phyloP scores from a whole-genome alignment of 2,888 invertebrate genomes.

The Cylindroiulus punctatus region DNA sequence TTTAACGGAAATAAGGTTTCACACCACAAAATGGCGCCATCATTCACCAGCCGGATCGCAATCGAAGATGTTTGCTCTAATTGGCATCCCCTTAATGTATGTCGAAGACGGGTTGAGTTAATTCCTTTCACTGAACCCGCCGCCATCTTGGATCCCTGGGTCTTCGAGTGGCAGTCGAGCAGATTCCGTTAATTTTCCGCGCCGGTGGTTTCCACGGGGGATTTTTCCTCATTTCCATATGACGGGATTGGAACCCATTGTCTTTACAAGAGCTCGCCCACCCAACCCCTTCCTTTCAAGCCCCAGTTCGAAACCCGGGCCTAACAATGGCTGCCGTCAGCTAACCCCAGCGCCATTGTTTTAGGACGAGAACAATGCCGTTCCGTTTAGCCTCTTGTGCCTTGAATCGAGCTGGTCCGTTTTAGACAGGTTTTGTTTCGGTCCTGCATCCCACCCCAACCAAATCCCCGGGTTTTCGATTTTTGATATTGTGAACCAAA shows the following conservation, averaged over 20 bases:
- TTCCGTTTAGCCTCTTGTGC: conserved; percentile 24
- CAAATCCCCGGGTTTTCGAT: background rate
- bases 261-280: background rate
- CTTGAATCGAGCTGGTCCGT: background rate
- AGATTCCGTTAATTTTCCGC: conserved; percentile 10
- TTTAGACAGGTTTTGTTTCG: background rate
- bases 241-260: background rate
- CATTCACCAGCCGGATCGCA: background rate
- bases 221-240: background rate
- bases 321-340: background rate
- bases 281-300: background rate
- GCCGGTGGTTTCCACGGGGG: background rate
- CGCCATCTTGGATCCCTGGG: background rate
- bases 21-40: background rate
- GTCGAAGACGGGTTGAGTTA: background rate
- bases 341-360: background rate
- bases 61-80: too few relatives aligned
- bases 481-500: background rate
- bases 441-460: background rate
- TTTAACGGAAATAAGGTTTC: too few relatives aligned
- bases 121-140: background rate
- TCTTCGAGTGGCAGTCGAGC: background rate
- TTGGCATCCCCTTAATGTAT: too few relatives aligned
- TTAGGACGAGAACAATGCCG: background rate
- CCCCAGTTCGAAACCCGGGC: background rate